Evolutionary conservation across 1,140 invertebrate genomes (phyloP).

Genomic region (Psilanteris sp.): DNA sequence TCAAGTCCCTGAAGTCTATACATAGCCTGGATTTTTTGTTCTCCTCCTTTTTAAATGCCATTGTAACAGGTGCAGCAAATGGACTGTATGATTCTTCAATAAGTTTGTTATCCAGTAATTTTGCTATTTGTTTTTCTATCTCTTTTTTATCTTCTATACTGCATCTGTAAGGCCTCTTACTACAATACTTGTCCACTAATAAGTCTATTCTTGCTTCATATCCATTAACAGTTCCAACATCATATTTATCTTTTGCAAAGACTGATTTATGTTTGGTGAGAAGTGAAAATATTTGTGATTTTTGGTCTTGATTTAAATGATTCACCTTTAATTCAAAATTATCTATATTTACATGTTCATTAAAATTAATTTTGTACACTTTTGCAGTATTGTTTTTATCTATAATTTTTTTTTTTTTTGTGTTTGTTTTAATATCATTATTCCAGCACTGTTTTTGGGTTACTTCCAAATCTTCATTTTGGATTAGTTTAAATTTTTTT

Average conservation of each 20-base stretch:
- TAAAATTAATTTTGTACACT: constrained; percentile 37
- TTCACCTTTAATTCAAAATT: constrained; percentile 19
- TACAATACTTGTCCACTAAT: constrained; percentile 10
- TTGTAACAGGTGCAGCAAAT: constrained; percentile 2
- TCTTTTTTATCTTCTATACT: constrained; percentile 11
- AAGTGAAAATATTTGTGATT: constrained; percentile 15
- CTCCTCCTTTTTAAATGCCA: constrained; percentile 13
- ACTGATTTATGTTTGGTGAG: constrained; percentile 30
- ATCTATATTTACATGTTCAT: constrained; percentile 25
- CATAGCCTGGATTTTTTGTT: constrained; percentile 68
- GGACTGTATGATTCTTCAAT: constrained; percentile 10
- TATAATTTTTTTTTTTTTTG: background rate
- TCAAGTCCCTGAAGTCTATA: constrained; percentile 36
- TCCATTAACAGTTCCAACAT: constrained; percentile 31
- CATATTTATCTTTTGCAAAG: constrained; percentile 52
- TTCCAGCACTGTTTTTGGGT: constrained; percentile 14
- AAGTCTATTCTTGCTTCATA: constrained; percentile 2
- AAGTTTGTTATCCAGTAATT: constrained; percentile 9
- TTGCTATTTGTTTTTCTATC: constrained; percentile 35
- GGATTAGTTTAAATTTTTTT: constrained; percentile 36
- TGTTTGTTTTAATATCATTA: background rate
- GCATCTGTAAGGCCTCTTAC: constrained; percentile 15
- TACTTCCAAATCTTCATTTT: constrained; percentile 31
- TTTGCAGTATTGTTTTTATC: background rate
- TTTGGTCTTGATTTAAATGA: constrained; percentile 5